Evolutionary conservation across 2,797 vertebrate genomes (phyloP), one percentile per base, ranked within the genome.

Genomic region (Chrysocyon brachyurus): DNA sequence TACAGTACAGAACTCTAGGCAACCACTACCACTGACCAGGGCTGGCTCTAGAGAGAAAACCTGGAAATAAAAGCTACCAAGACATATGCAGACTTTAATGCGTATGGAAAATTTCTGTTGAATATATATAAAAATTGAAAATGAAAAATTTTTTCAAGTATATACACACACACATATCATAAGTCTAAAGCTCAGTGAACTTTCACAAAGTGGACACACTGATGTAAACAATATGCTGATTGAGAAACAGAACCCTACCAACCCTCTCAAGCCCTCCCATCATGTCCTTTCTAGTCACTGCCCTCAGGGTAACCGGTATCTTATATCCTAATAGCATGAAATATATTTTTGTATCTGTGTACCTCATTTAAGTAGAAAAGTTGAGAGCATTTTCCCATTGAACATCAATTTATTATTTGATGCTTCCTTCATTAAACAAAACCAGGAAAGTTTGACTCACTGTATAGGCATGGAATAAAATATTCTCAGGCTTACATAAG

Each of bases 361-460:
- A 33, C 14, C 81, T 87, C 78, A 72, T 63, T 46, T 12, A 63
- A 88, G 40, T 46, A 46, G 40, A 46, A 46, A 46, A 46, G 40
- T 98, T 96, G n/a, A 85, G 98, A 97, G 93, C 79, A 96, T 93
- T 96, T 98, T 98, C 90, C n/a, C 52, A 36, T 59, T 90, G 98
- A 96, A 96, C 95, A 98, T 97, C 85, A 97, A 93, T 94, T 95
- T 87, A 98, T 97, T 97, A 95, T 98, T 97, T 97, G 97, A 90
- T 89, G 82, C 52, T 97, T 98, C 97, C 93, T 97, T 98, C 95
- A 31, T 85, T 98, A 85, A 97, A 97, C 93, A 83, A 97, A 97
- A 92, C 66, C 68, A 93, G 82, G 91, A 96, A 96, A 97, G 96
- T 31, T 95, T 82, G 91, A 97, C 85, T 96, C 81, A 46, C 21